These are phyloP conservation scores for Stenolophus ochropezus DNA, from an alignment of 2,888 invertebrate genomes.

Conservation along the genomic window DNA sequence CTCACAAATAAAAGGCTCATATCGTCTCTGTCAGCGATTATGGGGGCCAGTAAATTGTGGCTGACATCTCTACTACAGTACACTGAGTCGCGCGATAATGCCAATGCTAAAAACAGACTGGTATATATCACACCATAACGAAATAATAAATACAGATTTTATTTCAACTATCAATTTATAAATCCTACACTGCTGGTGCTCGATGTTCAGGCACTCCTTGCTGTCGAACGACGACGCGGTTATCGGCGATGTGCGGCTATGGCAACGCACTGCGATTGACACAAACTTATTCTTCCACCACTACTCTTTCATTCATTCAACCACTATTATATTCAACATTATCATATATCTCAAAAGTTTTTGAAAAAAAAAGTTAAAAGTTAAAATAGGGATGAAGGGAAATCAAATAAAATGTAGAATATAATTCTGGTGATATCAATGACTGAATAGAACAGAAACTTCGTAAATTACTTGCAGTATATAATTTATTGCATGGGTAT, in stretches of 20 bases:
- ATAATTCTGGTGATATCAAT: too few relatives aligned
- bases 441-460: too few relatives aligned
- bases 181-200: constrained; percentile 52
- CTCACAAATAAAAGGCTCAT: constrained; percentile 20
- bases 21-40: constrained; percentile 38
- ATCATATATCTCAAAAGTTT: too few relatives aligned
- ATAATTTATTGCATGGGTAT: too few relatives aligned
- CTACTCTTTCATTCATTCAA: background rate
- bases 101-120: constrained; percentile 35
- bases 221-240: constrained; percentile 18
- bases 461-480: too few relatives aligned
- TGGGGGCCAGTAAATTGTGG: constrained; percentile 17
- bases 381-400: too few relatives aligned
- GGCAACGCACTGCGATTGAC: background rate
- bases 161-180: constrained; percentile 60
- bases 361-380: too few relatives aligned
- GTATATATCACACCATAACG: constrained; percentile 54
- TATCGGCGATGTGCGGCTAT: background rate
- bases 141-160: constrained; percentile 59
- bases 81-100: constrained; percentile 10
- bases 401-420: too few relatives aligned
- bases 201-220: constrained; percentile 17
- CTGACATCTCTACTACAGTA: background rate
- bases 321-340: too few relatives aligned
- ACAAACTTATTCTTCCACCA: background rate